These are phyloP conservation scores for Okapia johnstoni DNA, from an alignment of 2,113 vertebrate genomes.

Conservation along the genomic window DNA sequence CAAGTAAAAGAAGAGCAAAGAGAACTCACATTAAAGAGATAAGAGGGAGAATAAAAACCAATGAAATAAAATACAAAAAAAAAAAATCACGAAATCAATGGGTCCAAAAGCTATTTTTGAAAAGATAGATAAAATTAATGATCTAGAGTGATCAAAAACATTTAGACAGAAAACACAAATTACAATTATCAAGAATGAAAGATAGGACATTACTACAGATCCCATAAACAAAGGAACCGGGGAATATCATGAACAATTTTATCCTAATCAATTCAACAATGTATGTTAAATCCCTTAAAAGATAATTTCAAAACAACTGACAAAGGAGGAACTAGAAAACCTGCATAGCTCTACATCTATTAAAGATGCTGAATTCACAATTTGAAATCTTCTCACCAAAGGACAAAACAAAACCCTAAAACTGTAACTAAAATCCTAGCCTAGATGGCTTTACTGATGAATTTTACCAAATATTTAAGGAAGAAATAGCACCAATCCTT, in stretches of 20 bases:
- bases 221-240: not conserved
- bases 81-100: not conserved
- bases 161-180: slow-evolving; percentile 12
- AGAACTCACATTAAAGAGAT: not conserved
- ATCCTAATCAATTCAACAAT: not conserved
- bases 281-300: not conserved
- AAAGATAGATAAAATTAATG: not conserved
- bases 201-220: not conserved
- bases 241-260: not conserved
- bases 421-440: not conserved
- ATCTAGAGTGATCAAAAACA: not conserved
- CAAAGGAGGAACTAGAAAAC: not conserved
- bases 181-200: not conserved
- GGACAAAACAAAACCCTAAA: not conserved
- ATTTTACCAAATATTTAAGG: not conserved
- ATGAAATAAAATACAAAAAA: not conserved
- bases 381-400: not conserved
- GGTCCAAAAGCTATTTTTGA: not conserved
- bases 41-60: not conserved
- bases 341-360: not conserved
- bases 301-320: not conserved
- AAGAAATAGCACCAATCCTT: not conserved
- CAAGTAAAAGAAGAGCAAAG: not conserved
- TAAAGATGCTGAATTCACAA: not conserved
- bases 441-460: not conserved